Base-by-base conservation (phyloP, 2,888 invertebrate species). In the Gandaritis pyraliata region DNA sequence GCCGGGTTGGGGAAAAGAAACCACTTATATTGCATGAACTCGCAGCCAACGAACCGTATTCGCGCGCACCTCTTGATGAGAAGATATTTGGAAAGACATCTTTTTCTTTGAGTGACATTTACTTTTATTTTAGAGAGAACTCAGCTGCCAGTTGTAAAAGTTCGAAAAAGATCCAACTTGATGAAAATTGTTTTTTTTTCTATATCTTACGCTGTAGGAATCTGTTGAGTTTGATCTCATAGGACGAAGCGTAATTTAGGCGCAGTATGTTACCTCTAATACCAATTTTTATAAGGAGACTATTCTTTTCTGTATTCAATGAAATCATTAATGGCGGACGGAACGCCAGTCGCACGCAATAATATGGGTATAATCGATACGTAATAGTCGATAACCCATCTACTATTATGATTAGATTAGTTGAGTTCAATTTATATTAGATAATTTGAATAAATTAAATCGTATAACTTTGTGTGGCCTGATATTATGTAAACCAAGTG, bases 21-120 rank as follows among this genome's bases (percentile, higher is more conserved):
- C 75, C 72, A 69, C 74, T 86, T 87, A 83, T 85, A 85, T 82
- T 73, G 72, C 72, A 74, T 71, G 59, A 50, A 18, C 67, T 57
- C 68, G 66, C 58, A 69, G 58, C 65, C 72, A 75, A 80, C 79
- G 72, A 75, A 81, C 79, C 77, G 80, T 72, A 62, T 65, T 67
- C 64, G 69, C 69, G 64, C 68, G 61, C 50, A 59, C 54, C 41
- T 56, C 53, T 36, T 12, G 11, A 11, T 43, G 11, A 15, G 41
- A n/a, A 43, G 30, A 30, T 12, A 41, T 30, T 49, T 30, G 39
- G 55, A 45, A 18, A 33, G 59, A 65, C 57, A 61, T 61, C 64
- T 62, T 59, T 62, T 59, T 57, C 16, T 43, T 38, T 43, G 46
- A 56, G 41, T 66, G 69, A 66, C 57, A 30, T 53, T 46, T 54